Conservation (phyloP, 1,140 invertebrate species). For the Cephus cinctus region DNA sequence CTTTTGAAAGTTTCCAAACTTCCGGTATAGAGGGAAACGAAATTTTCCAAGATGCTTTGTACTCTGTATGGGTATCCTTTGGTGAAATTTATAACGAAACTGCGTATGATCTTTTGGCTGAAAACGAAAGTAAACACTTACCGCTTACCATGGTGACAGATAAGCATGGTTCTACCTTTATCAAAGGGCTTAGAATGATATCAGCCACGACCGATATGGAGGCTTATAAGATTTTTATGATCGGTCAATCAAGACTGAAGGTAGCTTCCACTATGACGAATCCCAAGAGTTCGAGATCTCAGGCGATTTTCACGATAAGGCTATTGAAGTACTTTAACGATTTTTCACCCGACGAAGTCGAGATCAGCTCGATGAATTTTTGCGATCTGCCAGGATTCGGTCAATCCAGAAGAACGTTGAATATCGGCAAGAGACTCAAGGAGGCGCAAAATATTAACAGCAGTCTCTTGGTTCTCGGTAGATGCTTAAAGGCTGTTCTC, state of each 20-base stretch:
- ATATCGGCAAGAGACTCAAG: conserved; percentile 68
- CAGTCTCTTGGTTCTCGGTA: conserved; percentile 78
- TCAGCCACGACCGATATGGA: conserved; percentile 73
- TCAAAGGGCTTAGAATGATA: conserved; percentile 74
- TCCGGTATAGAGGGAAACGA: conserved; percentile 26
- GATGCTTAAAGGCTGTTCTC: conserved; percentile 72
- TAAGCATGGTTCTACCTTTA: conserved; percentile 65
- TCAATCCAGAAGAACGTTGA: conserved; percentile 71
- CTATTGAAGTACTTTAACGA: conserved; percentile 56
- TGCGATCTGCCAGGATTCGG: conserved; percentile 91
- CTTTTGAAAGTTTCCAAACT: conserved; percentile 9
- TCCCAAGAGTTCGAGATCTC: conserved; percentile 77
- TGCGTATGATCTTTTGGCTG: conserved; percentile 76
- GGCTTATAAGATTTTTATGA: conserved; percentile 73
- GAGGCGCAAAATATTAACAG: conserved; percentile 88
- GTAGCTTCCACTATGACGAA: conserved; percentile 78
- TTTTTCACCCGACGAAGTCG: conserved; percentile 24
- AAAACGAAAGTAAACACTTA: conserved; percentile 39
- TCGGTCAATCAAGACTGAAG: conserved; percentile 72
- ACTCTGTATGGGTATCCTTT: conserved; percentile 79
- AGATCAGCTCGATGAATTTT: conserved; percentile 61
- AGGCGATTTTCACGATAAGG: conserved; percentile 82
- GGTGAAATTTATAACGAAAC: conserved; percentile 91
- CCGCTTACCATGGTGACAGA: conserved; percentile 61
- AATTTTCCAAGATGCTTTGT: conserved; percentile 30